Base-by-base conservation (phyloP, 1,140 invertebrate species). In the Dendrolimus kikuchii region DNA sequence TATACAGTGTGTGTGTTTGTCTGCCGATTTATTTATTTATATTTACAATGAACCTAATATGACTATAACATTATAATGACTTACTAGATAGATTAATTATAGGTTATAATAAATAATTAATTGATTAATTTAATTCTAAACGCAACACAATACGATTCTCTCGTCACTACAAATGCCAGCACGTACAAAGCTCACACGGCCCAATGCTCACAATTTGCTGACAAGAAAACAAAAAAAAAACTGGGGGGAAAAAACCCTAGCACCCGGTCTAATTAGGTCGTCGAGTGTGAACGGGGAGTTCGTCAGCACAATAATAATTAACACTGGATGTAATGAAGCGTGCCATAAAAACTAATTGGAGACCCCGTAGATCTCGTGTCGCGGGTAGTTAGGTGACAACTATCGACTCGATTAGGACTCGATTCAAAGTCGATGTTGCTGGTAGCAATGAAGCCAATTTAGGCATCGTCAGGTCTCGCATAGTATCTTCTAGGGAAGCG, bases 271-370 rank as follows among this genome's bases (percentile, higher is more conserved):
- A 82, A 84, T 84, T 84, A 84, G 79, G 76, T 81, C 71, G 74
- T 77, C 71, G 71, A 81, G 76, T 81, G 74, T 74, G 70, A 72
- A 77, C 68, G 66, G 70, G 64, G 71, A 66, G 71, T 76, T 77
- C 74, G 72, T 73, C 70, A 68, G 71, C 72, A 81, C 77, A 80
- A 81, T 81, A 79, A 82, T 81, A 83, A 85, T 85, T 82, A 86
- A 83, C 78, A 81, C 78, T 75, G 77, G 66, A 71, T 74, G 78
- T 83, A 83, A 86, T 83, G 78, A 81, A 82, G 71, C 80, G 70
- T 68, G 70, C 66, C 68, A 76, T 82, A 86, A 86, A 81, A 83
- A 86, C 82, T 86, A 86, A 86, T 86, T 86, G 78, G 76, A 73
- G 71, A 54, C 66, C 62, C 68, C 73, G 71, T 69, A 68, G 73